Percentiles rank a stretch among this genome's conserved stretches.
Evolutionary conservation across 2,888 invertebrate genomes (phyloP).

Genomic region (Parnassius glacialis): DNA sequence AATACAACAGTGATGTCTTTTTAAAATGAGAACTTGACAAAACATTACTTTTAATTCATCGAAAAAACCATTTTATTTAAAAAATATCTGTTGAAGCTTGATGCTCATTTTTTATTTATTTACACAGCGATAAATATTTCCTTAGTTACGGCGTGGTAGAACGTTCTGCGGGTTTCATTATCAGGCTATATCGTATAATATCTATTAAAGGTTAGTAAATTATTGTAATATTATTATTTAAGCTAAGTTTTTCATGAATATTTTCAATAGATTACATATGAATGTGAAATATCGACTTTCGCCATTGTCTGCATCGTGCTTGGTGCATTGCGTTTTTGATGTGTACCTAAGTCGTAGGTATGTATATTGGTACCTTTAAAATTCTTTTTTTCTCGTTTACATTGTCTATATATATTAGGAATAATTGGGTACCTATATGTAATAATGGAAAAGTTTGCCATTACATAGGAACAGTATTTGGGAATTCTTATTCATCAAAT

Average conservation of each 20-base stretch:
- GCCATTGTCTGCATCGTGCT: constrained; percentile 81
- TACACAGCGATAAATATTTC: constrained; percentile 79
- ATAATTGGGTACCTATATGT: too few relatives aligned
- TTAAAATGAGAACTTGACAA: constrained; percentile 81
- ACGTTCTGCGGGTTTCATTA: constrained; percentile 71
- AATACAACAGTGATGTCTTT: constrained; percentile 75
- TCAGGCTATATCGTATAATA: constrained; percentile 69
- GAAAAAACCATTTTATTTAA: constrained; percentile 73
- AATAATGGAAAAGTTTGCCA: too few relatives aligned
- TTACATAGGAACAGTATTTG: too few relatives aligned
- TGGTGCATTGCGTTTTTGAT: constrained; percentile 78
- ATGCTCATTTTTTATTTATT: constrained; percentile 81
- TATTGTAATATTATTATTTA: constrained; percentile 28
- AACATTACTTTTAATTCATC: constrained; percentile 71
- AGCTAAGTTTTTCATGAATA: constrained; percentile 20
- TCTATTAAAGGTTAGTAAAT: constrained; percentile 71
- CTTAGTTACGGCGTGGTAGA: constrained; percentile 80
- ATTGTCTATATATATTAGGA: constrained; percentile 1
- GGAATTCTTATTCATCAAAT: too few relatives aligned
- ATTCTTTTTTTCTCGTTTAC: constrained; percentile 20
- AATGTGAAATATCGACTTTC: constrained; percentile 73
- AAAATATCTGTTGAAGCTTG: constrained; percentile 73
- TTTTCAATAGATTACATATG: constrained; percentile 41
- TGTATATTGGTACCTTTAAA: constrained; percentile 22
- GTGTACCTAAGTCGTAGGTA: constrained; percentile 44